Conservation (phyloP, 2,797 vertebrate genomes). For the Avahi laniger region DNA sequence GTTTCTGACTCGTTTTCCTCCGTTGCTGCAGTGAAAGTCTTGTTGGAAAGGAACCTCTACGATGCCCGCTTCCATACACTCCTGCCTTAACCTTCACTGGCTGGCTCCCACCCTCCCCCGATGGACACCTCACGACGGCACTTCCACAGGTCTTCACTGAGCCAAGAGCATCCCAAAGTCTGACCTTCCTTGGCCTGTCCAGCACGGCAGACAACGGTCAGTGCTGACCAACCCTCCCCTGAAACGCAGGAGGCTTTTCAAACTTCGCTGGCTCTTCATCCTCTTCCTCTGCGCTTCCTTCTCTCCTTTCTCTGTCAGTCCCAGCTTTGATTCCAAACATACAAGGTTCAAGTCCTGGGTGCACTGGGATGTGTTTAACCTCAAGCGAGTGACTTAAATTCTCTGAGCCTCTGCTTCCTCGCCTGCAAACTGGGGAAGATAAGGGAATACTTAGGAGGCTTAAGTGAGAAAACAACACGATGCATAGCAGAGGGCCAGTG, state of each 20-base stretch:
- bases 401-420: neutral
- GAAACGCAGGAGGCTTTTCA: accelerated
- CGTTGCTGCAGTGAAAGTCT: no score
- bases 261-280: neutral
- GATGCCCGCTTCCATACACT: neutral
- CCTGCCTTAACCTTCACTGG: neutral
- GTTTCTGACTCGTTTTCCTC: neutral
- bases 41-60: no score
- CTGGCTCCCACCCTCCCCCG: neutral
- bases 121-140: neutral
- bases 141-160: neutral
- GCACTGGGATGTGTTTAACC: neutral
- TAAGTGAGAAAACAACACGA: neutral
- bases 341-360: neutral
- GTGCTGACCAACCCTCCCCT: neutral
- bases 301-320: no score
- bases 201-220: accelerated
- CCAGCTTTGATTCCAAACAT: neutral
- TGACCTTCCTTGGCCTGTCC: neutral
- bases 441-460: neutral
- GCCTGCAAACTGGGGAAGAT: neutral
- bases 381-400: neutral
- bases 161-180: accelerated
- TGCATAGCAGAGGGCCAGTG: neutral
- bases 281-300: neutral